These are phyloP conservation scores for Lagria hirta DNA, from an alignment of 2,888 invertebrate genomes.

Conservation along the genomic window DNA sequence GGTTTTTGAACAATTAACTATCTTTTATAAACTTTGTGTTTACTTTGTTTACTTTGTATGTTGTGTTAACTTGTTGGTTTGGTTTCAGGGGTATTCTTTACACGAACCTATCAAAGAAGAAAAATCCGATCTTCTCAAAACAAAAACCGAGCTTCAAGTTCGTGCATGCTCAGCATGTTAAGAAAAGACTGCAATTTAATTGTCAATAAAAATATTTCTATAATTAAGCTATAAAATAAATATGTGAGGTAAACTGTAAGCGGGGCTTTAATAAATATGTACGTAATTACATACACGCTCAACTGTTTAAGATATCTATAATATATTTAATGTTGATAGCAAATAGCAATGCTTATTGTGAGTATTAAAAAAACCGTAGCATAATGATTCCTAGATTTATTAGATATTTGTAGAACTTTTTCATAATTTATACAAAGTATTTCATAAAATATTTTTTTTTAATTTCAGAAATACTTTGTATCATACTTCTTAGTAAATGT, in stretches of 20 bases:
- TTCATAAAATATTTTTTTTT: no score
- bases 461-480: no score
- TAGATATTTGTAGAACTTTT: not conserved
- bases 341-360: constrained; percentile 10
- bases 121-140: constrained; percentile 36
- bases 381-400: constrained; percentile 2
- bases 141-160: constrained; percentile 38
- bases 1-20: no score
- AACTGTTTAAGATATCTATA: constrained; percentile 13
- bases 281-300: constrained; percentile 19
- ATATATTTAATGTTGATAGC: constrained; percentile 5
- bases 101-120: constrained; percentile 39
- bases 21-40: no score
- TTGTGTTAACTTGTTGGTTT: not conserved
- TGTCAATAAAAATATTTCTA: constrained; percentile 26
- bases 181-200: constrained; percentile 23
- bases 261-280: constrained; percentile 18
- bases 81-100: constrained; percentile 42
- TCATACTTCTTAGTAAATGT: constrained; percentile 10
- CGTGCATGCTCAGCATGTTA: constrained; percentile 40
- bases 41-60: not conserved
- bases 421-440: no score
- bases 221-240: constrained; percentile 23
- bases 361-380: constrained; percentile 4
- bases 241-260: constrained; percentile 23